Conservation (phyloP, 2,113 vertebrate species). For the Leucopsar rothschildi region DNA sequence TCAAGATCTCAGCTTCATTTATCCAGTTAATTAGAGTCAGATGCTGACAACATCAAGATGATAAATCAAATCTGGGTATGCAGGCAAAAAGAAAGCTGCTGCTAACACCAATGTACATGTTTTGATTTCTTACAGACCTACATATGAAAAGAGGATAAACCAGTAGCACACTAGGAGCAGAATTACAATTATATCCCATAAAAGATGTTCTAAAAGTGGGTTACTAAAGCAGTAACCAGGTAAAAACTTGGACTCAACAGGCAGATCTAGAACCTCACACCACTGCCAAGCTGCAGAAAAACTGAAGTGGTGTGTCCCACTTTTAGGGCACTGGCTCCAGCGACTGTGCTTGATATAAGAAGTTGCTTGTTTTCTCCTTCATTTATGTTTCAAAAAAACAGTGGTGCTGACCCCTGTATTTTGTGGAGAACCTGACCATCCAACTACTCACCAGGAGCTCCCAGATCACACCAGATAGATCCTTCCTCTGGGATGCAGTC, state of each 20-base stretch:
- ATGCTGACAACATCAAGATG: constrained; percentile 65
- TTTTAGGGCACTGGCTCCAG: neutral
- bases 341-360: neutral
- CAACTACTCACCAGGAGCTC: neutral
- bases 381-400: neutral
- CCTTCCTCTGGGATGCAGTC: neutral
- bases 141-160: neutral
- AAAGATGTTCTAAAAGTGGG: neutral
- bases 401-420: neutral
- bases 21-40: constrained; percentile 81
- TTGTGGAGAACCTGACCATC: neutral
- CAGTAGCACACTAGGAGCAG: neutral
- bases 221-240: neutral
- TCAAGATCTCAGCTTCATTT: constrained; percentile 75
- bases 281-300: neutral
- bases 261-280: neutral
- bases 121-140: constrained; percentile 37
- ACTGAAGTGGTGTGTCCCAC: neutral
- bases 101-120: constrained; percentile 28
- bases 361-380: neutral
- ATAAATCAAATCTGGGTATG: constrained; percentile 72
- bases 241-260: neutral
- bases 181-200: neutral
- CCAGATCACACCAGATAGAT: neutral
- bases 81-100: constrained; percentile 53